Percentiles rank a stretch among this genome's conserved stretches.
Evolutionary conservation across 2,797 vertebrate genomes (phyloP).

Genomic region (Sebastes baramenuke): DNA sequence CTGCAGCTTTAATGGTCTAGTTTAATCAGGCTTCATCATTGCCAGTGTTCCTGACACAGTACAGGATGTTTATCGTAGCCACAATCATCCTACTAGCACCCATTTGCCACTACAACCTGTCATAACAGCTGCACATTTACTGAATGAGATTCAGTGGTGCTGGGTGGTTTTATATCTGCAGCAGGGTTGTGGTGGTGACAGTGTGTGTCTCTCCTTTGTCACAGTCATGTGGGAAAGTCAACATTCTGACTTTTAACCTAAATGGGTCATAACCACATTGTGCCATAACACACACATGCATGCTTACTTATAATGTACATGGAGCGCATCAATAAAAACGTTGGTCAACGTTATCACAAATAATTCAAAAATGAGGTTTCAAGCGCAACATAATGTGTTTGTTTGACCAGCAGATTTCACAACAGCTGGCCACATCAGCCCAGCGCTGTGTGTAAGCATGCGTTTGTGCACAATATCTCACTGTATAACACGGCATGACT

Average conservation of each 20-base stretch:
- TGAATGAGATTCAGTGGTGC: conserved; percentile 47
- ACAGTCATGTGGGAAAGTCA: background rate
- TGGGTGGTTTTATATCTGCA: conserved; percentile 46
- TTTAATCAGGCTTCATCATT: background rate
- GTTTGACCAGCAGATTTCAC: conserved; percentile 1
- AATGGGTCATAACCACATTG: conserved; percentile 3
- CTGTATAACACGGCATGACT: conserved; percentile 14
- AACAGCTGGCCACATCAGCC: conserved; percentile 34
- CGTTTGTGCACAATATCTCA: background rate
- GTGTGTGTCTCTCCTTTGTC: background rate
- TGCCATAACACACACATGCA: background rate
- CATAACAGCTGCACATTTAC: conserved; percentile 31
- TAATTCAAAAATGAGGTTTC: background rate
- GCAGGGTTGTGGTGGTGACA: conserved; percentile 15
- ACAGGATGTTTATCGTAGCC: background rate
- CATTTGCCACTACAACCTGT: background rate
- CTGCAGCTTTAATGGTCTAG: background rate
- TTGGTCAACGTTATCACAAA: background rate
- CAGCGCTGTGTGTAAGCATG: background rate
- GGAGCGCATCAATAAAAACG: background rate
- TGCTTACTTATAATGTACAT: background rate
- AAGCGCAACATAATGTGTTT: background rate
- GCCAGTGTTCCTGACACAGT: background rate
- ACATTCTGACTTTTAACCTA: background rate
- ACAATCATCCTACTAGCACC: background rate